These are phyloP conservation scores for Drosophila sp. DNA, from an alignment of 1,140 invertebrate genomes.

Conservation along the genomic window DNA sequence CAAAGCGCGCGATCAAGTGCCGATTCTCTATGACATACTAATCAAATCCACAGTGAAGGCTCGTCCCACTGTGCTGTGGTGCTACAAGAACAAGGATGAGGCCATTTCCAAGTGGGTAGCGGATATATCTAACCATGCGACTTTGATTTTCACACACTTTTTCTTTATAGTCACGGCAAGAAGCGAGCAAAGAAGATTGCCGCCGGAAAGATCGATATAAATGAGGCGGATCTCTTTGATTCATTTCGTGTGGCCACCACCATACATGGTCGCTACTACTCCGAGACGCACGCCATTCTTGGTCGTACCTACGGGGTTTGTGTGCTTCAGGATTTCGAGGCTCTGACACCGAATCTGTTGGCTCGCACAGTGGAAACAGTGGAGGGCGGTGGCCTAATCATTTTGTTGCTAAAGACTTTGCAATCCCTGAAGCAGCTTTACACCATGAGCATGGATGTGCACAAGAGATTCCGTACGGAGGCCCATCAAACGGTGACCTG, in stretches of 20 bases:
- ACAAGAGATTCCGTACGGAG: constrained; percentile 97
- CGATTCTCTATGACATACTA: constrained; percentile 98
- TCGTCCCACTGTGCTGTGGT: constrained; percentile 97
- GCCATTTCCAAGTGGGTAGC: constrained; percentile 90
- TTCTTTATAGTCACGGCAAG: constrained; percentile 91
- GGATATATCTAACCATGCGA: not conserved
- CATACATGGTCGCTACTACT: constrained; percentile 98
- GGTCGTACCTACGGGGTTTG: constrained; percentile 99
- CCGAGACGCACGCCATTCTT: constrained; percentile 98
- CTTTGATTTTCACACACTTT: not conserved
- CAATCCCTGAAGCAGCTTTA: constrained; percentile 97
- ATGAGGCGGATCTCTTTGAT: constrained; percentile 99
- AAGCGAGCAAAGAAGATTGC: constrained; percentile 97
- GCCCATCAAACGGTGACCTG: constrained; percentile 95
- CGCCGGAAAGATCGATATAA: constrained; percentile 93
- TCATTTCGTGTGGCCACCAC: constrained; percentile 97
- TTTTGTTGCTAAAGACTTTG: constrained; percentile 93
- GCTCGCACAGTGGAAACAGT: constrained; percentile 99
- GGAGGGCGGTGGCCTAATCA: constrained; percentile 97
- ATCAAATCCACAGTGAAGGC: constrained; percentile 96
- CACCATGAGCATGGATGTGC: constrained; percentile 99
- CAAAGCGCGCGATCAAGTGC: constrained; percentile 97
- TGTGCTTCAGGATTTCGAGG: constrained; percentile 99
- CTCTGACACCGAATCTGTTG: constrained; percentile 98
- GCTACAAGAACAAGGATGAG: constrained; percentile 97